These are phyloP conservation scores for Typhlomys cinereus DNA, from an alignment of 2,113 vertebrate genomes.

Conservation along the genomic window DNA sequence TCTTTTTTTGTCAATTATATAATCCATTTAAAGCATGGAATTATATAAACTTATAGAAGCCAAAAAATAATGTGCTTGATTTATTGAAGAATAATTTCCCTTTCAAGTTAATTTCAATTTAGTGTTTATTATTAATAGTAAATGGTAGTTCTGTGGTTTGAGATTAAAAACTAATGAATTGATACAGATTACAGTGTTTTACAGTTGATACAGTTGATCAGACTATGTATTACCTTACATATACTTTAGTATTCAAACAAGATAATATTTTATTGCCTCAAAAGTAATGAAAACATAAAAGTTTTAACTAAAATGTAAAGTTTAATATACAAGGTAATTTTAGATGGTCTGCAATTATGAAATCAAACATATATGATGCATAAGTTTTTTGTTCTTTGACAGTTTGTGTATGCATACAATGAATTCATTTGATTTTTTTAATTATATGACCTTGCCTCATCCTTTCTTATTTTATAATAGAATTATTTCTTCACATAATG, in stretches of 20 bases:
- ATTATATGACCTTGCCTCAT: too few species aligned
- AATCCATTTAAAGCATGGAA: not conserved
- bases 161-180: not conserved
- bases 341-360: too few species aligned
- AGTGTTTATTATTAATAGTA: not conserved
- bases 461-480: too few species aligned
- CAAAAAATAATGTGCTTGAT: not conserved
- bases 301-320: not conserved
- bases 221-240: not conserved
- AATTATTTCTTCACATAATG: too few species aligned
- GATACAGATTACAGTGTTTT: not conserved
- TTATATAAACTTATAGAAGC: not conserved
- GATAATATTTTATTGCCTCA: not conserved
- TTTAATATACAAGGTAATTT: too few species aligned
- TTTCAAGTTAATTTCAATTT: not conserved
- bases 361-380: too few species aligned
- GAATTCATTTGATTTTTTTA: too few species aligned
- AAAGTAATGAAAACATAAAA: not conserved
- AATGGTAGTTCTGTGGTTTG: not conserved
- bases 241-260: not conserved
- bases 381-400: too few species aligned
- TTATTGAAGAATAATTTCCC: not conserved
- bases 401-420: too few species aligned
- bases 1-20: not conserved
- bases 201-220: not conserved